phyloP scores from a whole-genome alignment of 2,113 vertebrate genomes.

The Peucedramus taeniatus region DNA sequence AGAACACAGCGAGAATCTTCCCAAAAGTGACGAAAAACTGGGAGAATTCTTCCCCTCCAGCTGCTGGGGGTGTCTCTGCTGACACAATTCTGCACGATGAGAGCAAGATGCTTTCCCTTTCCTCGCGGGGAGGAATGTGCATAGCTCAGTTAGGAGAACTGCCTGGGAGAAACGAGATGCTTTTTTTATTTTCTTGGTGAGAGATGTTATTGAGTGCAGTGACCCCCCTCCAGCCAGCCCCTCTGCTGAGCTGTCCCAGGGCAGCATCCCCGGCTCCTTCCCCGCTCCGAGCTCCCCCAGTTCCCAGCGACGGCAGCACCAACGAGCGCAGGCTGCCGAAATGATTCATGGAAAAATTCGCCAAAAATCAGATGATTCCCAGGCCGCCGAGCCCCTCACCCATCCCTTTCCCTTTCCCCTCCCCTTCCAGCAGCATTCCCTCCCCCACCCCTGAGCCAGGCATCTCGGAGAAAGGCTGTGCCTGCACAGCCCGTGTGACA shows the following conservation, averaged over 20 bases:
- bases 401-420: not conserved
- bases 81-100: not conserved
- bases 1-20: not conserved
- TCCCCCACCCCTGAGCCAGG: constrained; percentile 12
- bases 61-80: not conserved
- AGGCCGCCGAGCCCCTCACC: not conserved
- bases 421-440: constrained; percentile 13
- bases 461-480: constrained; percentile 32
- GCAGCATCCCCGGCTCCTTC: not conserved
- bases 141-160: not conserved
- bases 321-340: not conserved
- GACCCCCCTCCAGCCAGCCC: not conserved
- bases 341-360: constrained; percentile 2
- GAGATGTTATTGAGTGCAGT: not conserved
- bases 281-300: not conserved
- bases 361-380: constrained; percentile 39
- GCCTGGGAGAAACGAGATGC: not conserved
- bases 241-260: not conserved
- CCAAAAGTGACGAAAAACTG: not conserved
- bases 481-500: constrained; percentile 57
- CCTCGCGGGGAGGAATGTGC: not conserved
- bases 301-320: not conserved
- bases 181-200: not conserved
- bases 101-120: not conserved
- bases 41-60: not conserved